phyloP scores from a whole-genome alignment of 2,113 vertebrate species.

The Cettia cetti region DNA sequence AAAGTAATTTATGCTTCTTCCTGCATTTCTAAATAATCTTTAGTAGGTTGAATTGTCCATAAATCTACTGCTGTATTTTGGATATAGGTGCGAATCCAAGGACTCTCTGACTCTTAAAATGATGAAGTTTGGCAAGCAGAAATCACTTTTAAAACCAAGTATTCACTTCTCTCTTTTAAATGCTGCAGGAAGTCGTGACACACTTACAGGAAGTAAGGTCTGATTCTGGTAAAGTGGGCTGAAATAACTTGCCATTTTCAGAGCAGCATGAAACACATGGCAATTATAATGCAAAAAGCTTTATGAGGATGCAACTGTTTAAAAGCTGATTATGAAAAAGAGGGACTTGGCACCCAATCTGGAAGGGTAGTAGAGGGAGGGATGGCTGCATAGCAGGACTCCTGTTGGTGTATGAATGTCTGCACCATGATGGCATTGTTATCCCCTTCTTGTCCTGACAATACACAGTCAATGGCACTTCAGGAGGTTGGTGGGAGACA shows the following conservation, averaged over 20 bases:
- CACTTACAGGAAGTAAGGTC: slow-evolving; percentile 19
- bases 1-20: slow-evolving; percentile 30
- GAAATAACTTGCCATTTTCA: slow-evolving; percentile 41
- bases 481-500: slow-evolving; percentile 67
- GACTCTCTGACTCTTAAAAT: slow-evolving; percentile 30
- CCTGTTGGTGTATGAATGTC: slow-evolving; percentile 53
- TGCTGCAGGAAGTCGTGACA: slow-evolving; percentile 30
- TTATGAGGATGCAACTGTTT: slow-evolving; percentile 51
- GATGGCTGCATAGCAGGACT: slow-evolving; percentile 55
- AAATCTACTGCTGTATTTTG: slow-evolving; percentile 43
- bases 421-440: slow-evolving; percentile 54
- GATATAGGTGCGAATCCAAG: slow-evolving; percentile 48
- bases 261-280: slow-evolving; percentile 46
- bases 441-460: slow-evolving; percentile 54
- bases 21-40: slow-evolving; percentile 49
- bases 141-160: slow-evolving; percentile 10
- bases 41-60: slow-evolving; percentile 40
- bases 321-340: slow-evolving; percentile 55
- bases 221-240: neutral
- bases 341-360: slow-evolving; percentile 35
- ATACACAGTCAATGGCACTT: slow-evolving; percentile 59
- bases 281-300: slow-evolving; percentile 33
- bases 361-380: slow-evolving; percentile 32
- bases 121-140: slow-evolving; percentile 46
- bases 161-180: slow-evolving; percentile 17